Evolutionary conservation across 2,113 vertebrate species (phyloP), one percentile per base, ranked within the genome.

Genomic region (Bostrychus sinensis): DNA sequence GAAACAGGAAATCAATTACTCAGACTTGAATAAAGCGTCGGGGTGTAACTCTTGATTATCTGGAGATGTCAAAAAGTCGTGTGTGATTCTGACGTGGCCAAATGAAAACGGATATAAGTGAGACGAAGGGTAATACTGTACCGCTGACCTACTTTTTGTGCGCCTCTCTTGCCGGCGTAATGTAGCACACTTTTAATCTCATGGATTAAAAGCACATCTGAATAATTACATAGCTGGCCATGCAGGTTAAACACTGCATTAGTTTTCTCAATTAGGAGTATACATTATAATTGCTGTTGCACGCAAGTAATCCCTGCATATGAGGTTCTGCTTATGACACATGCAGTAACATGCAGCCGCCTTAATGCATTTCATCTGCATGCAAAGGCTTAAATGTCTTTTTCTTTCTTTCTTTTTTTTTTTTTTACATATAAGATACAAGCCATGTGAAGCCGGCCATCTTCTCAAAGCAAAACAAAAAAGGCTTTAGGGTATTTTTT

Each of bases 181-280:
- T 26, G 2, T 5, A 9, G 17, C 22, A 12, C 17, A 28, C 30
- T 54, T 54, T 50, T 67, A 84, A 82, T 84, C 75, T 59, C 16
- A 11, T 34, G 62, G 70, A 83, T 82, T 89, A 77, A 77, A 46
- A 69, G 45, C 55, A 56, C 37, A 75, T 76, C 80, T 76, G 64
- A 68, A 38, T 72, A 79, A 79, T 81, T 39, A 79, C 36, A 57
- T 39, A 32, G 28, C 50, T 64, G 74, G 58, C 30, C 59, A n/a
- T 63, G 62, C 56, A 56, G 68, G 66, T 75, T 75, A 75, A 82
- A 74, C 25, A 53, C 0, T 20, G 57, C 32, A 67, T 64, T 72
- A 13, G 38, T 61, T 74, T 59, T 1, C 46, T 14, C 72, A 85
- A 75, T 76, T 76, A 66, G 60, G 3, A 0, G 36, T 34, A 23